Percentiles rank a stretch among this genome's conserved stretches.
Conservation (phyloP, 2,888 invertebrate species). For the Melinaea marsaeus region DNA sequence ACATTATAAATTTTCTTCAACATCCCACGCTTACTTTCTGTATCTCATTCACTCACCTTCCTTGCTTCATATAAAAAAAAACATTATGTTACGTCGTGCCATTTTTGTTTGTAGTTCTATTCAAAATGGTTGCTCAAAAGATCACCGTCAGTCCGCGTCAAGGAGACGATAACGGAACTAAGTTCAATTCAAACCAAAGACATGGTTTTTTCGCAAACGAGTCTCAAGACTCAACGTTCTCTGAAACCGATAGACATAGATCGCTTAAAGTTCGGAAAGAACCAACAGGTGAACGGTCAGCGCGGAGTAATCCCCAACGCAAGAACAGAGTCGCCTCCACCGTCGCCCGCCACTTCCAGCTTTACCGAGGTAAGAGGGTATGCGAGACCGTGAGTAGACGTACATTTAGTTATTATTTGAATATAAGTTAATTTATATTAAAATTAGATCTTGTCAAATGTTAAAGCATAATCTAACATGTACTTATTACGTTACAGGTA, state of each 20-base stretch:
- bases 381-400: slow-evolving; percentile 60
- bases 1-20: slow-evolving; percentile 7
- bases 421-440: slow-evolving; percentile 43
- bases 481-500: slow-evolving; percentile 58
- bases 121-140: slow-evolving; percentile 77
- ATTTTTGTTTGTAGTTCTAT: slow-evolving; percentile 78
- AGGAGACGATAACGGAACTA: slow-evolving; percentile 74
- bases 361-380: slow-evolving; percentile 67
- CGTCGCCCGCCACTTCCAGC: slow-evolving; percentile 56
- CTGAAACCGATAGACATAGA: slow-evolving; percentile 76
- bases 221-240: slow-evolving; percentile 69
- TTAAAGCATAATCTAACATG: slow-evolving; percentile 44
- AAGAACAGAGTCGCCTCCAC: slow-evolving; percentile 46
- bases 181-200: slow-evolving; percentile 69
- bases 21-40: slow-evolving; percentile 32
- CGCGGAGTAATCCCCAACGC: slow-evolving; percentile 64
- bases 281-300: slow-evolving; percentile 58
- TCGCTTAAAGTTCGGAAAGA: slow-evolving; percentile 72
- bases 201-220: slow-evolving; percentile 77
- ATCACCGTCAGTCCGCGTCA: slow-evolving; percentile 72
- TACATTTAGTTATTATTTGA: slow-evolving; percentile 37
- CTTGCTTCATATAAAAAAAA: slow-evolving; percentile 68
- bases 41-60: slow-evolving; percentile 33
- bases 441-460: slow-evolving; percentile 39
- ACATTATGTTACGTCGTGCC: slow-evolving; percentile 77